Conservation (phyloP, 2,888 invertebrate species). For the Rotaria magnacalcarata region DNA sequence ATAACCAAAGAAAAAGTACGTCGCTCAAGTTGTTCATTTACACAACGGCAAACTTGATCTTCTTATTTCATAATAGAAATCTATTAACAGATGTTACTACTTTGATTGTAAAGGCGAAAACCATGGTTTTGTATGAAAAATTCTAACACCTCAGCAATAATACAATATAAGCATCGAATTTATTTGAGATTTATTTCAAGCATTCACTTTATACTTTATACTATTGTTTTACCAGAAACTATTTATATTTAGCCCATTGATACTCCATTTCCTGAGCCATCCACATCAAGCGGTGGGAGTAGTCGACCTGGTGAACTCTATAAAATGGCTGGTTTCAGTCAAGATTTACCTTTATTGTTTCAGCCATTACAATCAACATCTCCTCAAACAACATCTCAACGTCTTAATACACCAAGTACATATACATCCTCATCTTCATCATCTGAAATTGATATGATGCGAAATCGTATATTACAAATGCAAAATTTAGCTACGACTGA, state of each 20-base stretch:
- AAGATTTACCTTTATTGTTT: neutral
- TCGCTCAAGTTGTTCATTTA: no score
- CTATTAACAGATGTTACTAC: no score
- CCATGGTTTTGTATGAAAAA: no score
- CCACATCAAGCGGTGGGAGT: neutral
- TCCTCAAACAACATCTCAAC: neutral
- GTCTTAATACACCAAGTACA: neutral
- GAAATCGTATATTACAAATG: conserved; percentile 35
- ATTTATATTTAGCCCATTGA: neutral
- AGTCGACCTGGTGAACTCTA: neutral
- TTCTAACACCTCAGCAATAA: no score
- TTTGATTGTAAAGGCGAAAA: no score
- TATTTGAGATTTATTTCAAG: no score
- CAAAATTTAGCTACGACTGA: neutral
- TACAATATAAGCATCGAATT: no score
- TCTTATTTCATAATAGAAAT: no score
- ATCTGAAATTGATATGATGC: neutral
- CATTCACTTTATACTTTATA: no score
- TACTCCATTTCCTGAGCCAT: conserved; percentile 1
- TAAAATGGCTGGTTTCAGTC: conserved; percentile 25
- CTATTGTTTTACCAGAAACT: no score
- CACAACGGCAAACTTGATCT: no score
- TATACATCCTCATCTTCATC: neutral
- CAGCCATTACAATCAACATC: neutral
- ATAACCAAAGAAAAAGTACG: no score